Evolutionary conservation across 2,797 vertebrate genomes (phyloP).

Genomic region (Pogoniulus pusillus): DNA sequence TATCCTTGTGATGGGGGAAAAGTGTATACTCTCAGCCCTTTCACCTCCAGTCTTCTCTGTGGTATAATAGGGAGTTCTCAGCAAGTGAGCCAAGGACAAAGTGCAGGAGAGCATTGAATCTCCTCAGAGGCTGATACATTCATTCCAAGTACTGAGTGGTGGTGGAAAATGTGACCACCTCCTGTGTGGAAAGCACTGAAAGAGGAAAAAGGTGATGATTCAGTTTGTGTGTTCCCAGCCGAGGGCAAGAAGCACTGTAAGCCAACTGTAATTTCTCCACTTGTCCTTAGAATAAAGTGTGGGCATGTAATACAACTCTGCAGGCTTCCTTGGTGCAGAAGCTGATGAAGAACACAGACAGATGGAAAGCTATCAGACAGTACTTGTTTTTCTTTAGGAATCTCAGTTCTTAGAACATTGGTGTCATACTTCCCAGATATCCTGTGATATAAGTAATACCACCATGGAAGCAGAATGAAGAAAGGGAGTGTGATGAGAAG

Average conservation of each 20-base stretch:
- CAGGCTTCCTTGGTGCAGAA: background rate
- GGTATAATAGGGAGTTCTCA: background rate
- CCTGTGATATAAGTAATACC: background rate
- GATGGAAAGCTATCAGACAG: slow-evolving; percentile 18
- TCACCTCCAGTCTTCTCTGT: background rate
- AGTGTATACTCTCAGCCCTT: background rate
- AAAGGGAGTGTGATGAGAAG: background rate
- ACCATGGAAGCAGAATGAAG: background rate
- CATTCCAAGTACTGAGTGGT: background rate
- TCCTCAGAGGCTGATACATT: background rate
- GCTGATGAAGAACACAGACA: background rate
- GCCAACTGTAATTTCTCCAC: background rate
- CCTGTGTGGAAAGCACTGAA: background rate
- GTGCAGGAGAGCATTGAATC: background rate
- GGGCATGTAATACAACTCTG: background rate
- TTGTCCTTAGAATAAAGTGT: background rate
- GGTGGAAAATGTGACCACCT: background rate
- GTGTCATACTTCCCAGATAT: background rate
- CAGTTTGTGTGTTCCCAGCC: background rate
- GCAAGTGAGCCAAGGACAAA: background rate
- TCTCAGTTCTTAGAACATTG: background rate
- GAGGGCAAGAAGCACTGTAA: slow-evolving; percentile 13
- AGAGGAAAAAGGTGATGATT: slow-evolving; percentile 6
- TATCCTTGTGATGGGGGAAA: background rate
- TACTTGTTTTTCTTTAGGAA: background rate